A percentile compares a stretch with the other conserved stretches of the same genome.
These are phyloP conservation scores for Conistra vaccinii DNA, from an alignment of 2,888 invertebrate genomes.

Conservation along the genomic window DNA sequence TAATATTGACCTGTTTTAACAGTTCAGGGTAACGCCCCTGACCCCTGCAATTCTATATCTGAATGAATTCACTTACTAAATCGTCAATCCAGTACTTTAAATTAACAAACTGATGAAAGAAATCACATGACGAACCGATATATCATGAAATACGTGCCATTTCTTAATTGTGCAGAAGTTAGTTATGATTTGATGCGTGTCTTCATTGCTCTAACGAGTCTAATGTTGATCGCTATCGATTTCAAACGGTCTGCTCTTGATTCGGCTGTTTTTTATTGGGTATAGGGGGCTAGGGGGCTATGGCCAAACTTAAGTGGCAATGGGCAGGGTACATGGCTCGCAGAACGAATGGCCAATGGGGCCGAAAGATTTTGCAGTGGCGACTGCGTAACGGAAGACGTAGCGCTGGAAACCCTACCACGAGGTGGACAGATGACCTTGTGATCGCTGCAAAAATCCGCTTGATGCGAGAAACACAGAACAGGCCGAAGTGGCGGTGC, in stretches of 20 bases:
- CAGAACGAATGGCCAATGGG: not conserved
- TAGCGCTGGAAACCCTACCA: no score
- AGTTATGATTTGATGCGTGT: conserved; percentile 60
- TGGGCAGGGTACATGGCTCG: not conserved
- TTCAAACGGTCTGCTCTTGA: conserved; percentile 44
- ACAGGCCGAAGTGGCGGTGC: not conserved
- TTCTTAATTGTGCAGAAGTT: conserved; percentile 53
- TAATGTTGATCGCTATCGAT: conserved; percentile 64
- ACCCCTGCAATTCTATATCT: not conserved
- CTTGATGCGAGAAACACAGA: not conserved
- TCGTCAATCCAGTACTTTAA: not conserved
- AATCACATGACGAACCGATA: conserved; percentile 57
- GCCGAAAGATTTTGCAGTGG: not conserved
- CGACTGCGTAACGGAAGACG: not conserved
- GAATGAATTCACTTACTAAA: not conserved
- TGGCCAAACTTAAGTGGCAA: not conserved
- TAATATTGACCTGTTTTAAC: not conserved
- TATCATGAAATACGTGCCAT: conserved; percentile 39
- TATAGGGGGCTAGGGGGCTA: not conserved
- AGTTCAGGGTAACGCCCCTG: not conserved
- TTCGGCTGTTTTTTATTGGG: conserved; percentile 5
- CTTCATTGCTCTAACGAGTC: conserved; percentile 53
- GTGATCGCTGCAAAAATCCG: no score
- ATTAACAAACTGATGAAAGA: conserved; percentile 22
- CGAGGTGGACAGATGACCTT: no score